Conservation (phyloP, 2,113 vertebrate species). For the Sinocyclocheilus maitianheensis region DNA sequence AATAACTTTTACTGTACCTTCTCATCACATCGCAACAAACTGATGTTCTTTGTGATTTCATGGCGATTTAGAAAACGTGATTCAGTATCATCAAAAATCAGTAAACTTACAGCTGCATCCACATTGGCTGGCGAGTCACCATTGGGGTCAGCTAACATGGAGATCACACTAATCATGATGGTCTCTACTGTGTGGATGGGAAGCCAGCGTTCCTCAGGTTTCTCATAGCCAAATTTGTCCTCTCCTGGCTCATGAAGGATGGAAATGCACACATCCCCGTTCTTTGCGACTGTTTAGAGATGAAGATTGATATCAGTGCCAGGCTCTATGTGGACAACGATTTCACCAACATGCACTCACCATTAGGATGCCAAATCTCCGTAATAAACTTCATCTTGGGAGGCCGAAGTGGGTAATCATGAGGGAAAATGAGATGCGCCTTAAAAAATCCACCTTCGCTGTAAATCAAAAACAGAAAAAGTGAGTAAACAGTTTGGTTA, state of each 20-base stretch:
- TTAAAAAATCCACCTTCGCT: conserved; percentile 81
- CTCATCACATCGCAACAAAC: neutral
- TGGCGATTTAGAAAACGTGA: neutral
- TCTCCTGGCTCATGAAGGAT: conserved; percentile 98
- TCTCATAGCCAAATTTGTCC: conserved; percentile 99
- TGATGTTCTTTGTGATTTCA: neutral
- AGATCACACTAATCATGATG: conserved; percentile 99
- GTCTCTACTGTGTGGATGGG: conserved; percentile 99
- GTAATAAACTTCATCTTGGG: conserved; percentile 80
- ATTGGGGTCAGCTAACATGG: conserved; percentile 98
- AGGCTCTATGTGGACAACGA: neutral
- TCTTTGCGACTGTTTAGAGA: conserved; percentile 88
- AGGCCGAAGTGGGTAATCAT: conserved; percentile 75
- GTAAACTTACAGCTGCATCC: conserved; percentile 92
- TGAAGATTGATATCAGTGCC: neutral
- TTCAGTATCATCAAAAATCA: neutral
- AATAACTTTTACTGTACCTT: neutral
- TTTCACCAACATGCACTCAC: conserved; percentile 58
- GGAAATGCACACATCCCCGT: conserved; percentile 99
- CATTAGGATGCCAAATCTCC: conserved; percentile 81
- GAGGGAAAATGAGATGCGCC: conserved; percentile 74
- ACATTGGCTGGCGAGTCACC: conserved; percentile 98
- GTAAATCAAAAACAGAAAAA: conserved; percentile 30
- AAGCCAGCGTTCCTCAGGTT: conserved; percentile 98
- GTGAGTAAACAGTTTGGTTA: neutral